A percentile compares a stretch with the other conserved stretches of the same genome.
phyloP scores from a whole-genome alignment of 2,888 invertebrate genomes.

The Anthophora plumipes region DNA sequence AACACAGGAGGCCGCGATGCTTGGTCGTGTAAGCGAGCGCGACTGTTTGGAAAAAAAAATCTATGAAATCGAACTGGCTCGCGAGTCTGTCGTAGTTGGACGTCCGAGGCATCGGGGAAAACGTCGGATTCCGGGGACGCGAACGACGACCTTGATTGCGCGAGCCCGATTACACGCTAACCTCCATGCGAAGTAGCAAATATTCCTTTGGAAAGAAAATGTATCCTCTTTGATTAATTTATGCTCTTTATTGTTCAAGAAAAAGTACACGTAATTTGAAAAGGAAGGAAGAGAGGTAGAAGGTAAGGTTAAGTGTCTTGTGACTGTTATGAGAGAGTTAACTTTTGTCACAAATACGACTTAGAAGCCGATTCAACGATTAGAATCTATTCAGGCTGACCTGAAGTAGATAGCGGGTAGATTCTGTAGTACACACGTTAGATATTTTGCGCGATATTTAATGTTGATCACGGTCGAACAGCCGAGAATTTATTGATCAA shows the following conservation, averaged over 20 bases:
- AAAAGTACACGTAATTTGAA: too few relatives aligned
- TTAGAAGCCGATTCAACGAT: too few relatives aligned
- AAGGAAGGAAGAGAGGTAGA: too few relatives aligned
- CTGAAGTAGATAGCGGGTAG: background rate
- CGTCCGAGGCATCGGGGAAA: background rate
- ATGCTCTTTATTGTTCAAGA: too few relatives aligned
- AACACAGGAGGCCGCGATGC: slow-evolving; percentile 50
- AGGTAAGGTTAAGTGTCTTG: too few relatives aligned
- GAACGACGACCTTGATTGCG: background rate
- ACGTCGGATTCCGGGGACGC: background rate
- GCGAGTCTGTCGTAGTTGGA: background rate
- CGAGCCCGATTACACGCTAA: background rate
- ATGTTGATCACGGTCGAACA: slow-evolving; percentile 5
- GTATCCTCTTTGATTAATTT: background rate
- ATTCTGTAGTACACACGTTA: background rate
- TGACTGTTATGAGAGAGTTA: too few relatives aligned
- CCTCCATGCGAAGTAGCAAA: too few relatives aligned
- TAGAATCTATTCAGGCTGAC: slow-evolving; percentile 6
- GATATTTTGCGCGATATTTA: slow-evolving; percentile 30
- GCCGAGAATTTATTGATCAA: slow-evolving; percentile 11
- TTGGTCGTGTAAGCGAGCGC: slow-evolving; percentile 49
- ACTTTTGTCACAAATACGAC: too few relatives aligned
- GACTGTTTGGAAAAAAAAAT: slow-evolving; percentile 63
- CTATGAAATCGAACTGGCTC: slow-evolving; percentile 50
- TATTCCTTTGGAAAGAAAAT: background rate